Conservation (phyloP, 2,113 vertebrate species). For the Paralichthys olivaceus region DNA sequence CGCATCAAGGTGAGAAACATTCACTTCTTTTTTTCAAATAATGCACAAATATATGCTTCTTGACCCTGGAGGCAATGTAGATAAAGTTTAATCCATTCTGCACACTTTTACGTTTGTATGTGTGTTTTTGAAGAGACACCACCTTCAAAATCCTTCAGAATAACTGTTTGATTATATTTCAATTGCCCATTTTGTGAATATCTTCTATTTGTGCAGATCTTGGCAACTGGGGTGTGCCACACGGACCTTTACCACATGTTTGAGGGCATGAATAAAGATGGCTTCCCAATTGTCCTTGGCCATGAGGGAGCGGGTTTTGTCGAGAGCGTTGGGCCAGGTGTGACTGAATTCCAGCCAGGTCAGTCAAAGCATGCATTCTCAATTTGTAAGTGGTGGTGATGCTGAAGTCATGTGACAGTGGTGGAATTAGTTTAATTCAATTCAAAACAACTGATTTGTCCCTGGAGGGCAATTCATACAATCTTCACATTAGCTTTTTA, state of each 20-base stretch:
- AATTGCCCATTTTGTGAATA: neutral
- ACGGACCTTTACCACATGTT: constrained; percentile 83
- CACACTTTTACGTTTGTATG: neutral
- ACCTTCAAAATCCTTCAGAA: neutral
- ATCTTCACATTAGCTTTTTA: no score
- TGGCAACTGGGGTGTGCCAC: constrained; percentile 86
- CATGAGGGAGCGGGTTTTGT: constrained; percentile 89
- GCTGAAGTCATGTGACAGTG: no score
- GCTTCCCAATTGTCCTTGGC: constrained; percentile 87
- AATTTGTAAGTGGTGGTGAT: neutral
- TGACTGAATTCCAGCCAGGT: constrained; percentile 86
- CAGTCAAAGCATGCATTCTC: neutral
- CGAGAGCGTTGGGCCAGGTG: constrained; percentile 87
- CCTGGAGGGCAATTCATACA: no score
- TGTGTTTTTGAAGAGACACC: neutral
- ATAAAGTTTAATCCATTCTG: neutral
- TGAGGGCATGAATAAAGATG: constrained; percentile 73
- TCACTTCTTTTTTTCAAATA: neutral
- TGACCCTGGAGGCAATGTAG: neutral
- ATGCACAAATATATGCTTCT: neutral
- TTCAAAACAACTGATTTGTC: no score
- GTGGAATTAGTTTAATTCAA: no score
- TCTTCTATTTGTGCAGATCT: constrained; percentile 77
- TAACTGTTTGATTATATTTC: neutral
- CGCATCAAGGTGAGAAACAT: constrained; percentile 85